Evolutionary conservation across 2,113 vertebrate species (phyloP).

Genomic region (Malurus melanocephalus): DNA sequence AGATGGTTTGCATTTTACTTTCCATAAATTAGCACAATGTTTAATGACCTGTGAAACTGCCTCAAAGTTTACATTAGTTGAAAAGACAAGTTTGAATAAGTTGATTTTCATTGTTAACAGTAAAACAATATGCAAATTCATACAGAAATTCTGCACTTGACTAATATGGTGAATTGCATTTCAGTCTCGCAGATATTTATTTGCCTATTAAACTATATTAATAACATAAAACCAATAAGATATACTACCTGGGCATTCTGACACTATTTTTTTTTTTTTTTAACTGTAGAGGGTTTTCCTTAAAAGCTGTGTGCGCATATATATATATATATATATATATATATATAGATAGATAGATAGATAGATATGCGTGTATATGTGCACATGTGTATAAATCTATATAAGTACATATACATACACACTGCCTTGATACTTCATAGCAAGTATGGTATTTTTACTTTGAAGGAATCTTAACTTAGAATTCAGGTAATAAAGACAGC

Average conservation of each 20-base stretch:
- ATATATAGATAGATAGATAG: too few relatives aligned
- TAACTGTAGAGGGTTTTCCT: neutral
- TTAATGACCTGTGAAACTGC: neutral
- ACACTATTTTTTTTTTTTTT: neutral
- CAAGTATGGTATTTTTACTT: neutral
- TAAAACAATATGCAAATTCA: neutral
- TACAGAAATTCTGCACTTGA: neutral
- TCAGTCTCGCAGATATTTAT: neutral
- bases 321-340: rapidly evolving
- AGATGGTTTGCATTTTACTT: conserved; percentile 11
- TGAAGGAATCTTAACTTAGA: neutral
- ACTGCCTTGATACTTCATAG: neutral
- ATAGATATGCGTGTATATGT: too few relatives aligned
- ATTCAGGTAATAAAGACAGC: neutral
- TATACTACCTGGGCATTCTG: neutral
- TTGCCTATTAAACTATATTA: neutral
- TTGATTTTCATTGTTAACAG: neutral
- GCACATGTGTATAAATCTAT: too few relatives aligned
- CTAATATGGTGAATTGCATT: neutral
- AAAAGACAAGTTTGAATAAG: conserved; percentile 22
- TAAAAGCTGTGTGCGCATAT: neutral
- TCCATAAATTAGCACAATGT: conserved; percentile 17
- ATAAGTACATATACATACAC: neutral
- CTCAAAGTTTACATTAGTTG: conserved; percentile 43
- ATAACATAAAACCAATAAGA: neutral